Conservation (phyloP, 2,113 vertebrate species). For the Scomber scombrus region DNA sequence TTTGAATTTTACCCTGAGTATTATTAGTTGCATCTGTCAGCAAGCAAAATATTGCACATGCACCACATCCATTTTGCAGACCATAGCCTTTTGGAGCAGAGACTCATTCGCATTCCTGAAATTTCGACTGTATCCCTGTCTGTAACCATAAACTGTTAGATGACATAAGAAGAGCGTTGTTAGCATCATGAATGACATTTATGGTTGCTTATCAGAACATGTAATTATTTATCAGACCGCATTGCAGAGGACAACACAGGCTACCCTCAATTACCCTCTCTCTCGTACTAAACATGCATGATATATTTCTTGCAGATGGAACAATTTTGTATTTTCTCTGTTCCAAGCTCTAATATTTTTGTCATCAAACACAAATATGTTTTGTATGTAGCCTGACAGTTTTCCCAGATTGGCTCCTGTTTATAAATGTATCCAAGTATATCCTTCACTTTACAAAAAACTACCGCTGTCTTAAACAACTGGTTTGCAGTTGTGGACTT, state of each 20-base stretch:
- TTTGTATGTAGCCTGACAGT: too few species aligned
- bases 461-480: too few species aligned
- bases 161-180: neutral
- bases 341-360: neutral
- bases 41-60: neutral
- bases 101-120: slow-evolving; percentile 3
- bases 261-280: too few species aligned
- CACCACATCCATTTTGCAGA: neutral
- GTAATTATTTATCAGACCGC: slow-evolving; percentile 4
- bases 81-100: neutral
- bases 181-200: neutral
- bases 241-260: neutral
- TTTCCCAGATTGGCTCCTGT: too few species aligned
- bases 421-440: too few species aligned
- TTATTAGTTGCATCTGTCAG: neutral
- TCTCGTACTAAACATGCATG: too few species aligned
- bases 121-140: neutral
- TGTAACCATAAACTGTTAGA: neutral
- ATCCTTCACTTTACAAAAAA: too few species aligned
- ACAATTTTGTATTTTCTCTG: neutral
- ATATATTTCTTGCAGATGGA: neutral
- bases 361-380: neutral
- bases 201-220: slow-evolving; percentile 2
- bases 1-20: too few species aligned
- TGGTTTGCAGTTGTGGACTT: too few species aligned